These are phyloP conservation scores for Ia io DNA, from an alignment of 2,113 vertebrate genomes.

Conservation along the genomic window DNA sequence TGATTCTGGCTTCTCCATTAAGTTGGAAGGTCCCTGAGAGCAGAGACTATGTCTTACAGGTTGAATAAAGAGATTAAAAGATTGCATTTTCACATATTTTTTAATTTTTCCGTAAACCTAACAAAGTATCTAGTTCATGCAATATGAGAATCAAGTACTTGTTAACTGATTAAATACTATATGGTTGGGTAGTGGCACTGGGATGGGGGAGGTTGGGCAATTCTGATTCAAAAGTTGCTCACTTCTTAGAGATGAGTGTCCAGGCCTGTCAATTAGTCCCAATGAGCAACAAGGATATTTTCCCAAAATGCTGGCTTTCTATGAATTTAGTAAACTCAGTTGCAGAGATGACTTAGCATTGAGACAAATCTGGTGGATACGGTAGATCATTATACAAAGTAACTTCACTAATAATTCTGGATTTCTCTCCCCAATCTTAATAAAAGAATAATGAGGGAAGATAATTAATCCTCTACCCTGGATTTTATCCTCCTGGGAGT, in stretches of 20 bases:
- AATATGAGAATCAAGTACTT: not conserved
- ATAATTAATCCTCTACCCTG: constrained; percentile 39
- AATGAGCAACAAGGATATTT: not conserved
- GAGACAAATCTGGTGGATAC: not conserved
- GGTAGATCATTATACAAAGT: not conserved
- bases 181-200: not conserved
- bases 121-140: not conserved
- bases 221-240: not conserved
- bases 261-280: not conserved
- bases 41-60: not conserved
- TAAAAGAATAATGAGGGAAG: constrained; percentile 45
- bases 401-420: not conserved
- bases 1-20: not conserved
- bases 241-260: not conserved
- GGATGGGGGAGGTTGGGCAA: not conserved
- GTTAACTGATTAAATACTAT: not conserved
- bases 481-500: constrained; percentile 68
- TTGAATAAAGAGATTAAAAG: not conserved
- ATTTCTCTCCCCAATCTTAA: not conserved
- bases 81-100: not conserved
- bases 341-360: not conserved
- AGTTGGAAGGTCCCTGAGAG: not conserved
- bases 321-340: not conserved
- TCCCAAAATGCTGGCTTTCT: not conserved
- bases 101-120: not conserved